A percentile compares a stretch with the other conserved stretches of the same genome.
These are phyloP conservation scores for Urophycis tenuis DNA, from an alignment of 2,797 vertebrate genomes.

Conservation along the genomic window DNA sequence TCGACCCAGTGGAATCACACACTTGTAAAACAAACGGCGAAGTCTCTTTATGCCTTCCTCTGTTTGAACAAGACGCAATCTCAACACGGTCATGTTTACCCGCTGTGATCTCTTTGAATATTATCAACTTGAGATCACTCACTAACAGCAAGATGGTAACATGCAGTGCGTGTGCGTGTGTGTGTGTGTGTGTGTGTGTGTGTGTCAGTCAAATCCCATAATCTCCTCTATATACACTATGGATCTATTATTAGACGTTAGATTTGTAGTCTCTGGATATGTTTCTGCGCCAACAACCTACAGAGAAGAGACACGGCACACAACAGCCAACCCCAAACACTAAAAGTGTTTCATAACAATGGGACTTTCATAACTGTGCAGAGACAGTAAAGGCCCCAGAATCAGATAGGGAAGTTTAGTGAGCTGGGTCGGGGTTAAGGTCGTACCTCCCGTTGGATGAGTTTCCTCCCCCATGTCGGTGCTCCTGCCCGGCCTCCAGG, in stretches of 20 bases:
- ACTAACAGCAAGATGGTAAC: neutral
- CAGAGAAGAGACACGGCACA: neutral
- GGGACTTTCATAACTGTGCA: neutral
- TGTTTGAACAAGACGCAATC: constrained; percentile 5
- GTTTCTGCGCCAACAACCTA: no score
- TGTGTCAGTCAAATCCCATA: neutral
- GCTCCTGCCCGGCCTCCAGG: constrained; percentile 70
- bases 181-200: no score
- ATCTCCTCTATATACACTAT: neutral
- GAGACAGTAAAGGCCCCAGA: neutral
- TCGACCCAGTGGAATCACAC: neutral
- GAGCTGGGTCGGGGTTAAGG: neutral
- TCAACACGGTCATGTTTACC: neutral
- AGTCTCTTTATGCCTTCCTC: neutral
- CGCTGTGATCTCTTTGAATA: neutral
- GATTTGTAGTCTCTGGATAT: neutral
- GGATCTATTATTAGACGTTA: neutral
- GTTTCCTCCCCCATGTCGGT: constrained; percentile 64
- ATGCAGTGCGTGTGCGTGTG: neutral
- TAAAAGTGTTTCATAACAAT: neutral
- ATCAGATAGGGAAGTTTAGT: neutral
- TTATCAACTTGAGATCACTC: neutral
- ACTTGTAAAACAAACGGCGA: neutral
- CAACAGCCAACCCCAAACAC: neutral
- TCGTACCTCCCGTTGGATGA: constrained; percentile 77